Base-by-base conservation (phyloP, 2,113 vertebrate genomes). In the Gorilla gorilla region DNA sequence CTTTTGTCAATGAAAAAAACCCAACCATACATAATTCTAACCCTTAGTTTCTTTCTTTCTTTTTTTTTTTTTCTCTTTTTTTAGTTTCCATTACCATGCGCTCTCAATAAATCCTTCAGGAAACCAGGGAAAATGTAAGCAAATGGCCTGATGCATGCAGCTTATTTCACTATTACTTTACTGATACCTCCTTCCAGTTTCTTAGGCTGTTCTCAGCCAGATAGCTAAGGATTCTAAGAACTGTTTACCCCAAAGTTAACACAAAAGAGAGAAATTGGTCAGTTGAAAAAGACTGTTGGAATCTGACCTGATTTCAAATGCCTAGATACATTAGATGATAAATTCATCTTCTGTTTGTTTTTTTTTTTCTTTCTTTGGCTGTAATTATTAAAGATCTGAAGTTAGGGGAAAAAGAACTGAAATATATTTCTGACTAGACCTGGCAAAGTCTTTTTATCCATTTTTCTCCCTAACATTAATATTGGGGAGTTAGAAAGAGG, bases 261-360 rank as follows among this genome's bases (percentile, higher is more conserved):
- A 50, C 22, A 30, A 73, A 59, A 90, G 17, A 90, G 40, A 92
- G 38, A 90, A 79, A 70, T 27, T 82, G 6, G 14, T 76, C 50
- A 82, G 30, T 76, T 66, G 25, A 4, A 57, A 90, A 72, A 9
- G n/a, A 48, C 8, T 23, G 68, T 82, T 72, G 38, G 43, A 43
- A 90, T 94, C 72, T 79, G 22, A 94, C 10, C 40, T 82, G 12
- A 83, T 75, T 96, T 93, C 72, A 76, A 90, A 55, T 78, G 14
- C 5, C 20, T 70, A 52, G 9, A 52, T 82, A 55, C 6, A 38
- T 45, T 76, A 45, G 8, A 38, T 48, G 30, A 55, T 3, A 61
- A 25, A 61, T n/a, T 72, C 30, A 8, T 52, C 12, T 91, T 78
- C 8, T 1, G 22, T 66, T 81, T 40, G n/a, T 40, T 40, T 40